Base-by-base conservation (phyloP, 2,113 vertebrate genomes). In the Thalassoma bifasciatum region DNA sequence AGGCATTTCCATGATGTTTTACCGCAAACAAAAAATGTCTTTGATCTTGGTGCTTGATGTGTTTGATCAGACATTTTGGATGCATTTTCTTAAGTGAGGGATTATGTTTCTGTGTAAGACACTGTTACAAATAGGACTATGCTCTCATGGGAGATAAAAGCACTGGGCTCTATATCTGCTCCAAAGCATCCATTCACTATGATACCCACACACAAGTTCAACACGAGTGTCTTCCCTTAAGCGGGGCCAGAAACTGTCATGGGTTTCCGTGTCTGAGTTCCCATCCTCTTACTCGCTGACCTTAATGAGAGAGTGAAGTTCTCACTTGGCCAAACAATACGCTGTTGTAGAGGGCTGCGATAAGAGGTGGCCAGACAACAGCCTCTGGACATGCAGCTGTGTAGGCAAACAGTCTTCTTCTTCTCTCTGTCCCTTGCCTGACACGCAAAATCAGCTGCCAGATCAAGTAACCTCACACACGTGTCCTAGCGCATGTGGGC, bases 311-410 rank as follows among this genome's bases (percentile, higher is more conserved):
- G 81, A 82, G 68, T 85, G 11, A 82, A 82, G 75, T 84, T 90
- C 89, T 91, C 86, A 89, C 79, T 84, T 82, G 73, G 67, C 73
- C 71, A 76, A 89, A 94, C 92, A 94, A 90, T 92, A 87, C 65
- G 16, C 86, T 72, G 78, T 91, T 94, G 92, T 94, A 34, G 50
- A 83, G 66, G 59, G 46, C 53, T 71, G 78, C 19, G 79, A 88
- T 85, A 84, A 83, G 83, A 84, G 49, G 63, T 83, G 75, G 79
- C 68, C 72, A 66, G 81, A 78, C 75, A 87, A 88, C 84, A 83
- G 87, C 91, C 93, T 71, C 73, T 84, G 91, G 91, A 92, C 83
- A 91, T 83, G 78, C 91, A 92, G 91, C 90, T 91, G 92, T 75
- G 77, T 4, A 61, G 74, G 70, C 54, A 24, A 83, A 87, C 78